phyloP scores from a whole-genome alignment of 1,140 invertebrate species.

The Charaxes varanes region DNA sequence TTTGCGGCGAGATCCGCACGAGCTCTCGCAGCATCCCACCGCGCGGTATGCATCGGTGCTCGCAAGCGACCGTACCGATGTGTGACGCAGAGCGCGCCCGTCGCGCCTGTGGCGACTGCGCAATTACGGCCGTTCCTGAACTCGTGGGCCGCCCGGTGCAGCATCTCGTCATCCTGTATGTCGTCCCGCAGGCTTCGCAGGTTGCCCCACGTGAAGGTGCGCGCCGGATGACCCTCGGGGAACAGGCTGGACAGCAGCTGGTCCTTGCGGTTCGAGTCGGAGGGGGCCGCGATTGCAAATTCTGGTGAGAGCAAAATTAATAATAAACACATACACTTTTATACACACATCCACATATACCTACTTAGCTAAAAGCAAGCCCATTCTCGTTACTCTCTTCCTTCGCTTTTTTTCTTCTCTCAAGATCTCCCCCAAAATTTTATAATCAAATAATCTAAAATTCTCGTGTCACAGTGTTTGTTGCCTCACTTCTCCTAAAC shows the following conservation, averaged over 20 bases:
- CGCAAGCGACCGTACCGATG: slow-evolving; percentile 79
- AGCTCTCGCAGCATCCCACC: slow-evolving; percentile 81
- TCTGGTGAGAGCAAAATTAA: too few relatives aligned
- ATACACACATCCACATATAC: too few relatives aligned
- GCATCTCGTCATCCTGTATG: slow-evolving; percentile 76
- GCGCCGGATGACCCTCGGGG: slow-evolving; percentile 81
- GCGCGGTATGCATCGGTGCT: slow-evolving; percentile 77
- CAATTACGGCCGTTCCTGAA: slow-evolving; percentile 90
- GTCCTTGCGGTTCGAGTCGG: slow-evolving; percentile 81
- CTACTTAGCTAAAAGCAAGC: too few relatives aligned
- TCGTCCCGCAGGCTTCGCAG: slow-evolving; percentile 83
- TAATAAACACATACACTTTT: too few relatives aligned
- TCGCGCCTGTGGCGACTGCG: slow-evolving; percentile 81
- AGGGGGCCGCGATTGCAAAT: slow-evolving; percentile 83
- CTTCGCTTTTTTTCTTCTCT: too few relatives aligned
- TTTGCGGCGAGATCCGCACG: slow-evolving; percentile 83
- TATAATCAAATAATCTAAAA: too few relatives aligned
- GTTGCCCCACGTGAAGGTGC: slow-evolving; percentile 92
- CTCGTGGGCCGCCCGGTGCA: slow-evolving; percentile 82
- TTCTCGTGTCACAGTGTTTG: too few relatives aligned
- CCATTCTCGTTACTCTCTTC: too few relatives aligned
- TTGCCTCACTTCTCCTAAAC: too few relatives aligned
- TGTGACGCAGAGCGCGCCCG: slow-evolving; percentile 82
- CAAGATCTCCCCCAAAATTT: too few relatives aligned
- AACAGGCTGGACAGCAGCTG: slow-evolving; percentile 83